Evolutionary conservation across 2,113 vertebrate genomes (phyloP), one percentile per base, ranked within the genome.

Genomic region (Lipophrys pholis): DNA sequence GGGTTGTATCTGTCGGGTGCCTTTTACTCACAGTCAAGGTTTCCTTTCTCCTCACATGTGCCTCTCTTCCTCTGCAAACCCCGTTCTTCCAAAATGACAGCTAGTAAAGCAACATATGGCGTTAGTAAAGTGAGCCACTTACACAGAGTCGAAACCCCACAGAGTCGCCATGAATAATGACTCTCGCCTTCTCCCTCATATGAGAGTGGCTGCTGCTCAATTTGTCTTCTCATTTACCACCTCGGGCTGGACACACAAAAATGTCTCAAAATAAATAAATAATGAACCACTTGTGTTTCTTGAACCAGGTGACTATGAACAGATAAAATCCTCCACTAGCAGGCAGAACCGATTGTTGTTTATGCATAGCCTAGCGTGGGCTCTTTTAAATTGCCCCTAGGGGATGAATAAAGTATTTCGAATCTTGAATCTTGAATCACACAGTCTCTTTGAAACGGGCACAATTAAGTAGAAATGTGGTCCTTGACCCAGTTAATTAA

Each of bases 401-500:
- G 21, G 21, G 21, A 30, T 30, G 4, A 30, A 30, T 30, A 30
- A 30, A 30, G 21, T 30, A 30, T 30, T 30, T 30, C 4, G 21
- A 30, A 30, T 30, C 21, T 30, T 30, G 21, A 30, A 30, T 30
- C 21, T 30, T 30, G 21, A 30, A 30, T 30, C 21, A 30, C 2
- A 4, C 21, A 30, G 21, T 30, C 21, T 30, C 21, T 78, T 83
- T 87, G 67, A 80, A 78, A 77, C 50, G 4, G 49, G 45, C 39
- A 79, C 76, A 84, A 74, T 78, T 58, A 68, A 76, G 54, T 73
- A 69, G 58, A 64, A 72, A 87, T 80, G 69, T 69, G 85, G 82
- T 88, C 91, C 90, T 91, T 91, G 91, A 91, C 90, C 90, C 84
- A 91, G 73, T 90, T 91, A 80, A 85, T 89, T 88, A 82, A 88